Conservation (phyloP, 2,888 invertebrate species). For the Lobophora halterata region DNA sequence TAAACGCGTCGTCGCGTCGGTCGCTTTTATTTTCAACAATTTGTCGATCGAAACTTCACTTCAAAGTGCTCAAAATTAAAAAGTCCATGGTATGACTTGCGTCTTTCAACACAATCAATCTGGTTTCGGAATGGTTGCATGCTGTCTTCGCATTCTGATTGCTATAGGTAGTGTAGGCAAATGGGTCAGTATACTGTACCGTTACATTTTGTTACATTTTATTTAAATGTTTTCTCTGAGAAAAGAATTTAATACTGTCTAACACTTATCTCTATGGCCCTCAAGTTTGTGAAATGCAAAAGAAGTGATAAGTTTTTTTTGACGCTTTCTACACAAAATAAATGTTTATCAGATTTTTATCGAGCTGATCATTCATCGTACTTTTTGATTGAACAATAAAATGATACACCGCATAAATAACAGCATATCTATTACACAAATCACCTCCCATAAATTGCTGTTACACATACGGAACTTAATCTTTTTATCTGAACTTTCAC, state of each 20-base stretch:
- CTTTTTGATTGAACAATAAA: conserved; percentile 21
- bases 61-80: conserved; percentile 28
- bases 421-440: conserved; percentile 13
- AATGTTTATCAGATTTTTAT: conserved; percentile 2
- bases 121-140: conserved; percentile 21
- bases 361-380: conserved; percentile 8
- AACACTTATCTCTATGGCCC: no score
- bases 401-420: conserved; percentile 17
- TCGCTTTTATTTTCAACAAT: no score
- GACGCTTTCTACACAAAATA: conserved; percentile 12
- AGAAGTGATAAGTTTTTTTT: no score
- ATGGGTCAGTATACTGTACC: conserved; percentile 16
- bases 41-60: no score
- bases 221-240: not conserved
- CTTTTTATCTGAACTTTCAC: conserved; percentile 67
- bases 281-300: no score
- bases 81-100: conserved; percentile 29
- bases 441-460: conserved; percentile 21
- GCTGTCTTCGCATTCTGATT: conserved; percentile 19
- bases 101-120: conserved; percentile 27
- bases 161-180: conserved; percentile 22
- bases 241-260: no score
- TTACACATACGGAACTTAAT: conserved; percentile 30
- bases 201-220: conserved; percentile 7
- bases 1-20: no score